Percentiles rank a stretch among this genome's conserved stretches.
phyloP scores from a whole-genome alignment of 2,888 invertebrate genomes.

The Unio pictorum region DNA sequence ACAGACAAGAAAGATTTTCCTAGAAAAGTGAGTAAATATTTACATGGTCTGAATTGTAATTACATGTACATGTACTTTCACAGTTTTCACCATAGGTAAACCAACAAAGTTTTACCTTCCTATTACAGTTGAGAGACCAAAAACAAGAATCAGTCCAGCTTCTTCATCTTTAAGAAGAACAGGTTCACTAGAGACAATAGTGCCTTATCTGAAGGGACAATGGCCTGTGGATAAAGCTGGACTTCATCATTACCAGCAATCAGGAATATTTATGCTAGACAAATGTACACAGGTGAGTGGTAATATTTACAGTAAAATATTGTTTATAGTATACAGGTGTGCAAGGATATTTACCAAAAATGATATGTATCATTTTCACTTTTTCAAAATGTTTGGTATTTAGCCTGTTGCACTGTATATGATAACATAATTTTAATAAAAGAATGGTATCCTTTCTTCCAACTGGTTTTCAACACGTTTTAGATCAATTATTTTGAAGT shows the following conservation, averaged over 20 bases:
- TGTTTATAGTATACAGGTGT: neutral
- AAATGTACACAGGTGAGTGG: slow-evolving; percentile 54
- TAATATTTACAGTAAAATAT: neutral
- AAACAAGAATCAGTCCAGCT: slow-evolving; percentile 35
- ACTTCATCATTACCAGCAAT: slow-evolving; percentile 36
- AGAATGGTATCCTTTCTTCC: no score
- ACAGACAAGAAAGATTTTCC: no score
- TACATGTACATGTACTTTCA: no score
- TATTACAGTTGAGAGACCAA: slow-evolving; percentile 49
- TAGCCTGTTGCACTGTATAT: no score
- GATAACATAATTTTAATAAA: no score
- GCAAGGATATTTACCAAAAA: neutral
- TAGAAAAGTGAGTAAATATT: no score
- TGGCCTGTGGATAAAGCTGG: slow-evolving; percentile 54
- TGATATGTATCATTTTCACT: no score
- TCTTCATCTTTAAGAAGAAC: slow-evolving; percentile 42
- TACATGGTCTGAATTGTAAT: no score
- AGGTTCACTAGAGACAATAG: slow-evolving; percentile 52
- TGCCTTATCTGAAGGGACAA: slow-evolving; percentile 55
- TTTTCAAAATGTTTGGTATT: no score
- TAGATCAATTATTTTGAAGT: no score
- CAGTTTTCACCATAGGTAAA: no score
- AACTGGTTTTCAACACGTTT: no score
- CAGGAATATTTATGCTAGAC: slow-evolving; percentile 44
- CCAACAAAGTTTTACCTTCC: neutral